Conservation (phyloP, 2,888 invertebrate genomes). For the Lycia hirtaria region DNA sequence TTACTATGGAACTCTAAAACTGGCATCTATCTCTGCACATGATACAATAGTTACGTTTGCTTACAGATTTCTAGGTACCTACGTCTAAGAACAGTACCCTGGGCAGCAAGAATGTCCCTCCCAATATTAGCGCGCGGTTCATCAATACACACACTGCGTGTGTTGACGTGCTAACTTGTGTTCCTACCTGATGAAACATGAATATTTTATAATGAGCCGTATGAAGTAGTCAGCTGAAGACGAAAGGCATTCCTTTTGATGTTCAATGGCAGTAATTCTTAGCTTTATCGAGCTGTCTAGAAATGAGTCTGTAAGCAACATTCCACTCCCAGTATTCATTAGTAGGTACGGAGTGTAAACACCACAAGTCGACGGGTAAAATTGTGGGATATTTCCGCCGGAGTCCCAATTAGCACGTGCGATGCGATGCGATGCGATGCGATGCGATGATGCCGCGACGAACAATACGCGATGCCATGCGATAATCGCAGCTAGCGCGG, state of each 20-base stretch:
- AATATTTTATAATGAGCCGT: not conserved
- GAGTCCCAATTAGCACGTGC: constrained; percentile 64
- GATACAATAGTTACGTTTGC: too few species aligned
- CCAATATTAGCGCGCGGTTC: too few species aligned
- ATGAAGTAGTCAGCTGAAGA: too few species aligned
- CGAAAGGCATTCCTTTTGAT: not conserved
- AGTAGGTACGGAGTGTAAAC: constrained; percentile 22
- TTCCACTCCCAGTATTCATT: constrained; percentile 23
- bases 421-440: constrained; percentile 54
- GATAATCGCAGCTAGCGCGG: constrained; percentile 28
- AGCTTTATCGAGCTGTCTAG: constrained; percentile 5
- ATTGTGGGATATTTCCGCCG: constrained; percentile 39
- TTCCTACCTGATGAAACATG: not conserved
- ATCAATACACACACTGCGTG: too few species aligned
- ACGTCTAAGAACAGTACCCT: too few species aligned
- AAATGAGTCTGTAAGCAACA: constrained; percentile 36
- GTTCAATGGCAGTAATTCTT: constrained; percentile 3
- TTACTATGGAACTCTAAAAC: too few species aligned
- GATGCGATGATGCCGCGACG: constrained; percentile 56
- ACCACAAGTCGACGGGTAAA: constrained; percentile 25
- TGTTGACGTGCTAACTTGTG: not conserved
- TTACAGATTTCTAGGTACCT: too few species aligned
- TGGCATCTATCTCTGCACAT: too few species aligned
- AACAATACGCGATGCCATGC: constrained; percentile 51
- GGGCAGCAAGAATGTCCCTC: too few species aligned